Evolutionary conservation across 2,797 vertebrate genomes (phyloP).

Genomic region (Diceros bicornis): DNA sequence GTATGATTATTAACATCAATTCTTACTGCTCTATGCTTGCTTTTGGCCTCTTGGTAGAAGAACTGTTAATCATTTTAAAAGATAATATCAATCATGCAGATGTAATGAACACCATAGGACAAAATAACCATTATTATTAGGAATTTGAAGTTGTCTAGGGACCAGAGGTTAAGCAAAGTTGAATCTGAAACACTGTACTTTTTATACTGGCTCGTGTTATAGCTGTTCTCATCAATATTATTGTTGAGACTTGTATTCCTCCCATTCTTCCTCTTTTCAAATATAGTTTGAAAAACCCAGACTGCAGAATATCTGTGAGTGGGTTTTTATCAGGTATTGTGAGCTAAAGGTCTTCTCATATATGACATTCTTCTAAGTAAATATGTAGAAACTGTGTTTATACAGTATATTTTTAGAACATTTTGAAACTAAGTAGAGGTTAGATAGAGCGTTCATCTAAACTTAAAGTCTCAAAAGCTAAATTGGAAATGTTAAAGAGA

Average conservation of each 20-base stretch:
- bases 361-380: background rate
- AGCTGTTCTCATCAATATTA: constrained; percentile 1
- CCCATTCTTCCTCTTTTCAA: constrained; percentile 30
- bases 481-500: background rate
- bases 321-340: background rate
- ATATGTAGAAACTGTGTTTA: background rate
- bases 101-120: constrained; percentile 67
- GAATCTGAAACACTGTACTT: background rate
- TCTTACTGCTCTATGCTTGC: constrained; percentile 74
- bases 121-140: constrained; percentile 72
- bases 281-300: background rate
- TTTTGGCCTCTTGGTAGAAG: constrained; percentile 76
- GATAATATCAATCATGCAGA: constrained; percentile 61
- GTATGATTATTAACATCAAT: constrained; percentile 49
- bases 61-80: constrained; percentile 70
- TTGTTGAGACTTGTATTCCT: background rate
- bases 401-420: background rate
- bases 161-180: constrained; percentile 52
- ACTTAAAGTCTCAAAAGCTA: constrained; percentile 25
- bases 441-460: constrained; percentile 14
- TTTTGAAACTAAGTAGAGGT: background rate
- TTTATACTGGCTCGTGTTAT: background rate
- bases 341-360: background rate
- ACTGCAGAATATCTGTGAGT: background rate
- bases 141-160: constrained; percentile 59